Conservation (phyloP, 1,140 invertebrate species). For the Aphis gossypii region DNA sequence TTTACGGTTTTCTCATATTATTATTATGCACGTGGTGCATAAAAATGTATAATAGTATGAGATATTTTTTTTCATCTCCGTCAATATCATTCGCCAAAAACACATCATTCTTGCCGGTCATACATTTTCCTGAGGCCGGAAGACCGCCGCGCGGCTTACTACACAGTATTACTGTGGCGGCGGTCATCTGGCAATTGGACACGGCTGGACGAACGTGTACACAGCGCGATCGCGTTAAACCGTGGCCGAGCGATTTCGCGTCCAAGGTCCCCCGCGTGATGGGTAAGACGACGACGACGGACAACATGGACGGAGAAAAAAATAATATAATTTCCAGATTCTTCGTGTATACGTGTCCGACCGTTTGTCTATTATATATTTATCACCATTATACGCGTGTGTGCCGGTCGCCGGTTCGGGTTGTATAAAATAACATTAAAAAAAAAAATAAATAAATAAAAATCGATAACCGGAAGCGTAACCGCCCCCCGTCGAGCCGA, state of each 20-base stretch:
- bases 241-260: constrained; percentile 47
- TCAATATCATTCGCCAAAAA: not conserved
- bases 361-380: constrained; percentile 18
- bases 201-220: constrained; percentile 36
- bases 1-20: not conserved
- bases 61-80: not conserved
- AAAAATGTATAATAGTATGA: not conserved
- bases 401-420: not conserved
- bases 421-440: too few species aligned
- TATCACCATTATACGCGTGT: not conserved
- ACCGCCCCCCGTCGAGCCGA: not conserved
- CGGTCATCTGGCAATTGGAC: constrained; percentile 48
- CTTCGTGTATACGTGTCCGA: not conserved
- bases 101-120: constrained; percentile 6
- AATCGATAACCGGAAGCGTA: constrained; percentile 42
- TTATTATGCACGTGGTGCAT: not conserved
- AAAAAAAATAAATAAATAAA: too few species aligned
- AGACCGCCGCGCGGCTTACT: not conserved
- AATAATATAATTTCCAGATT: constrained; percentile 44
- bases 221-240: constrained; percentile 53
- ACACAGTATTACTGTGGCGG: not conserved
- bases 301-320: not conserved
- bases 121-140: not conserved
- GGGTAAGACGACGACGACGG: not conserved
- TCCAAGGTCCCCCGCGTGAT: constrained; percentile 15